These are phyloP conservation scores for Ophioderma brevispina DNA, from an alignment of 35 echinoderm and acorn worm species.

Conservation along the genomic window DNA sequence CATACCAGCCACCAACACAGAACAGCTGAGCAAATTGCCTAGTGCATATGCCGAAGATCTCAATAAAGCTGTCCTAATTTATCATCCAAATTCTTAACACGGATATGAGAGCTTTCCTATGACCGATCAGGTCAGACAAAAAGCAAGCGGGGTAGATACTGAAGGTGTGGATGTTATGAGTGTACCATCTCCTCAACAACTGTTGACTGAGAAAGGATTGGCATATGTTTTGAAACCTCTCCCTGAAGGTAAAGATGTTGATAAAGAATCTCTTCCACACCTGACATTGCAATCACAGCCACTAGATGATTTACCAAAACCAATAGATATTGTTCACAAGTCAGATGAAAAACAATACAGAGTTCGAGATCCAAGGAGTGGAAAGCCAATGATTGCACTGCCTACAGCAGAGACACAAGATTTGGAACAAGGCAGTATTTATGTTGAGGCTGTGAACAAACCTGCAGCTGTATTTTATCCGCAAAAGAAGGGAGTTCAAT, in stretches of 20 bases:
- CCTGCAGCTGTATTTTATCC: conserved; percentile 34
- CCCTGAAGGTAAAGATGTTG: not conserved
- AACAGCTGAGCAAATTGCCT: not conserved
- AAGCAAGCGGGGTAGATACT: not conserved
- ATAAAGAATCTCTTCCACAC: not conserved
- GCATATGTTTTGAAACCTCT: conserved; percentile 33
- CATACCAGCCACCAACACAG: conserved; percentile 3
- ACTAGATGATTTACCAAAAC: not conserved
- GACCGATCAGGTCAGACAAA: too few relatives aligned
- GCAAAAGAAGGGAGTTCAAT: conserved; percentile 4
- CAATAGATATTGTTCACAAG: not conserved
- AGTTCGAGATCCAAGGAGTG: conserved; percentile 50
- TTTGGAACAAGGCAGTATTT: not conserved
- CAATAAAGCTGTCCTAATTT: conserved; percentile 21
- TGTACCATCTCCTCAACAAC: not conserved
- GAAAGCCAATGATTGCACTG: conserved; percentile 27
- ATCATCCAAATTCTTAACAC: conserved; percentile 16
- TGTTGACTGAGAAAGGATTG: conserved; percentile 45
- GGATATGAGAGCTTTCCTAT: not conserved
- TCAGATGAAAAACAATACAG: not conserved
- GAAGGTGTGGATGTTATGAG: not conserved
- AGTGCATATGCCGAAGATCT: conserved; percentile 22
- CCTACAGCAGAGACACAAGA: conserved; percentile 26
- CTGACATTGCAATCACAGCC: not conserved
- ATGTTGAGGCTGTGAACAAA: not conserved